phyloP scores from a whole-genome alignment of 2,113 vertebrate genomes.

The Stigmatopora nigra region DNA sequence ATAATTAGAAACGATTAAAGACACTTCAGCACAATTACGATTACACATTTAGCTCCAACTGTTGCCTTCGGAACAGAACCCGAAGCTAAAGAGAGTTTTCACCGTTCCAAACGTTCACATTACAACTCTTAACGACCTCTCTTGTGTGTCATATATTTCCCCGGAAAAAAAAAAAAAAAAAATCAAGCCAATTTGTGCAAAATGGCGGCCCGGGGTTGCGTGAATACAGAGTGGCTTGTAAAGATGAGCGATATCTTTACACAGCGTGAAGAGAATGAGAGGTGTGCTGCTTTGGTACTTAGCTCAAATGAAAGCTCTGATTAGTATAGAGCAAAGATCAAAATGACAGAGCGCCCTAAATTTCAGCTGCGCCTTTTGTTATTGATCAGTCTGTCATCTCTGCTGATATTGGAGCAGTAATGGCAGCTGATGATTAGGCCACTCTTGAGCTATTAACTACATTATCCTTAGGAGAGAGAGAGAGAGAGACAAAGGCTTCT shows the following conservation, averaged over 20 bases:
- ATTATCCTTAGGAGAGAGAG: slow-evolving; percentile 78
- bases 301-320: slow-evolving; percentile 79
- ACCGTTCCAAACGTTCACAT: slow-evolving; percentile 41
- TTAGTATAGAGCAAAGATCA: slow-evolving; percentile 83
- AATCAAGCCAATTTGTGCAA: slow-evolving; percentile 75
- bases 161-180: too few species aligned
- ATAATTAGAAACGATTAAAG: slow-evolving; percentile 19
- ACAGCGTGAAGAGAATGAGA: slow-evolving; percentile 70
- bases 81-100: slow-evolving; percentile 33
- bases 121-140: slow-evolving; percentile 60
- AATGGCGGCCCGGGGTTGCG: slow-evolving; percentile 65
- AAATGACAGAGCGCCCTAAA: slow-evolving; percentile 71
- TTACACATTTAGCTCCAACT: slow-evolving; percentile 52
- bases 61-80: slow-evolving; percentile 38
- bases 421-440: slow-evolving; percentile 86
- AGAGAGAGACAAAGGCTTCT: slow-evolving; percentile 78
- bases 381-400: slow-evolving; percentile 96
- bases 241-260: slow-evolving; percentile 80
- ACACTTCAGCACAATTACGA: slow-evolving; percentile 14
- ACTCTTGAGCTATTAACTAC: slow-evolving; percentile 86
- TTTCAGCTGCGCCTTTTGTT: slow-evolving; percentile 79
- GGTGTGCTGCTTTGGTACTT: slow-evolving; percentile 69
- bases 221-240: slow-evolving; percentile 67
- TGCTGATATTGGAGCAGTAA: slow-evolving; percentile 86
- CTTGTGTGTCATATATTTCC: slow-evolving; percentile 70